Evolutionary conservation across 1,140 invertebrate genomes (phyloP), one percentile per base, ranked within the genome.

Genomic region (Drosophila ananassae): DNA sequence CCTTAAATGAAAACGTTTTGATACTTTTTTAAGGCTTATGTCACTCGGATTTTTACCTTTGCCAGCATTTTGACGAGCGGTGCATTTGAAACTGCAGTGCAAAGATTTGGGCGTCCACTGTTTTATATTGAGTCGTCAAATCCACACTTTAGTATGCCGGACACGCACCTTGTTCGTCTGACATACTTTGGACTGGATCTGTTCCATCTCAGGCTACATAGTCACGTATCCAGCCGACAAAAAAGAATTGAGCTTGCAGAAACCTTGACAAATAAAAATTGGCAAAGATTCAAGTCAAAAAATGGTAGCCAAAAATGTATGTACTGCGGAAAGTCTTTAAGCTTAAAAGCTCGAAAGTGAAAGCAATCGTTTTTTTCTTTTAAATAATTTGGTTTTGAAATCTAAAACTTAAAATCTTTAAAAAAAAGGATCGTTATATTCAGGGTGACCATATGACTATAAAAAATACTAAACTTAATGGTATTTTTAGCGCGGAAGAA

Each of bases 221-320:
- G 82, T 87, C 82, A 85, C 82, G 82, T 85, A 85, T 50, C 58
- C 61, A 51, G 50, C 47, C 64, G 63, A 64, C 71, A 68, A 71
- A 54, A 60, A 46, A 53, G 46, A 64, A 60, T 68, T 30, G 66
- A 51, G 25, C 47, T 59, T 22, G 51, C 51, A 22, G 66, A 80
- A 80, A 78, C 82, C 79, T 89, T 87, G 64, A 67, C 55, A 58
- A 79, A 21, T 56, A 51, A 89, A 68, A 59, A 55, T 87, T 87
- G 82, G 82, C 82, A 89, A 58, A 55, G 66, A 60, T 50, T 78
- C 82, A 87, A 85, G 12, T 44, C 44, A 32, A 28, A 30, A 30
- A 30, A 37, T 12, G 39, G 17, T n/a, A 8, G 2, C 34, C 12
- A 2, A 37, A 37, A 2, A 12, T 37, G 3, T 10, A 3, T 12